phyloP scores from a whole-genome alignment of 1,140 invertebrate species.

The Gonatopus flavifemur region DNA sequence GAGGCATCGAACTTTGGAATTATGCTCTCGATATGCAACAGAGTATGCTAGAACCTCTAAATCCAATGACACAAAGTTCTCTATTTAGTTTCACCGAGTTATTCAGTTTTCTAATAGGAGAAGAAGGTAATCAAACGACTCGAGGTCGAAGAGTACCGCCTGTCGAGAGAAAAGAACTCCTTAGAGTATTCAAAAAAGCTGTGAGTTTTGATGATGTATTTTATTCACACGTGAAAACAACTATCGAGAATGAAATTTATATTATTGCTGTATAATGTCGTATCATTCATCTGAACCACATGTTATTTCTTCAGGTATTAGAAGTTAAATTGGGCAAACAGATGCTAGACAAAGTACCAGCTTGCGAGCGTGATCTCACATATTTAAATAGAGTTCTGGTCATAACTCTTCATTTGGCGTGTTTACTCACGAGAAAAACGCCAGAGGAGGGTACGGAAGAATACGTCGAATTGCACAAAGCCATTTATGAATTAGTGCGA shows the following conservation, averaged over 20 bases:
- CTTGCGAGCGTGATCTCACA: conserved; percentile 69
- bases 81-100: conserved; percentile 92
- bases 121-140: conserved; percentile 68
- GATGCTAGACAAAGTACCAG: conserved; percentile 61
- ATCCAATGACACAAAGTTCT: conserved; percentile 91
- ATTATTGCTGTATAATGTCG: no score
- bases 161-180: conserved; percentile 77
- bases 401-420: conserved; percentile 82
- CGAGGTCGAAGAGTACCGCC: conserved; percentile 75
- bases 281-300: no score
- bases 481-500: conserved; percentile 75
- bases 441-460: conserved; percentile 58
- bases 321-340: conserved; percentile 52
- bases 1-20: conserved; percentile 92
- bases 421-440: conserved; percentile 68
- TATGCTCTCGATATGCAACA: conserved; percentile 97
- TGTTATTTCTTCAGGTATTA: conserved; percentile 51
- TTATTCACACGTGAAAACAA: no score
- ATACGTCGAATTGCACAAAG: conserved; percentile 62
- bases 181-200: conserved; percentile 79
- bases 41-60: conserved; percentile 87
- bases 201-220: conserved; percentile 60
- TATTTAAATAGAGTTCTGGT: conserved; percentile 81
- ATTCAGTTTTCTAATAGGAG: conserved; percentile 91
- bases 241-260: no score